Evolutionary conservation across 2,888 invertebrate genomes (phyloP).

Genomic region (Helleia helle): DNA sequence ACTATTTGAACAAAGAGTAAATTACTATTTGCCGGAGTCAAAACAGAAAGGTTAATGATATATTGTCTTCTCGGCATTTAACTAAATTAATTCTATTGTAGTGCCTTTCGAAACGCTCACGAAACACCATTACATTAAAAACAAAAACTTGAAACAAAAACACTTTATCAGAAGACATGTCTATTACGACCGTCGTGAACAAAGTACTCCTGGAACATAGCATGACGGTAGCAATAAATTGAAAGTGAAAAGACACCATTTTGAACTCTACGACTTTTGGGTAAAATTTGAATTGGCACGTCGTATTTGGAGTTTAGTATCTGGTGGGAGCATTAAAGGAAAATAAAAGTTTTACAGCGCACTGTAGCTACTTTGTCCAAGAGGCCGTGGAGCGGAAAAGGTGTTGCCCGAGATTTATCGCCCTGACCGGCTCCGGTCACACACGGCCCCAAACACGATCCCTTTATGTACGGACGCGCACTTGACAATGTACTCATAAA

Average conservation of each 20-base stretch:
- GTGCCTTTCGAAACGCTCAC: too few species aligned
- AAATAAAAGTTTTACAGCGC: slow-evolving; percentile 47
- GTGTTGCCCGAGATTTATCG: slow-evolving; percentile 35
- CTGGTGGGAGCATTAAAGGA: slow-evolving; percentile 16
- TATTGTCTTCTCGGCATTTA: too few species aligned
- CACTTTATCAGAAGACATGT: slow-evolving; percentile 3
- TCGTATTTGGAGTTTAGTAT: neutral
- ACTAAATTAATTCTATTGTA: too few species aligned
- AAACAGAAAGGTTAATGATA: too few species aligned
- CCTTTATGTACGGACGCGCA: neutral
- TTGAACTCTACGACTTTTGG: neutral
- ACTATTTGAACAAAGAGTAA: too few species aligned
- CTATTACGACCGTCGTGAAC: neutral
- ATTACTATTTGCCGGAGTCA: too few species aligned
- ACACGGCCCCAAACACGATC: neutral
- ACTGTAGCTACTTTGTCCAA: slow-evolving; percentile 35
- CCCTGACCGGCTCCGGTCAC: slow-evolving; percentile 7
- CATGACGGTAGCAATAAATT: neutral
- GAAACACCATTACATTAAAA: neutral
- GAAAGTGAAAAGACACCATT: neutral
- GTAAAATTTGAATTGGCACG: neutral
- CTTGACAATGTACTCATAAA: neutral
- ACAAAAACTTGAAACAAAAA: slow-evolving; percentile 1
- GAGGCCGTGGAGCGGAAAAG: slow-evolving; percentile 27
- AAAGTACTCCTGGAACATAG: neutral